Evolutionary conservation across 2,797 vertebrate species (phyloP).

Genomic region (Bovichtus diacanthus): DNA sequence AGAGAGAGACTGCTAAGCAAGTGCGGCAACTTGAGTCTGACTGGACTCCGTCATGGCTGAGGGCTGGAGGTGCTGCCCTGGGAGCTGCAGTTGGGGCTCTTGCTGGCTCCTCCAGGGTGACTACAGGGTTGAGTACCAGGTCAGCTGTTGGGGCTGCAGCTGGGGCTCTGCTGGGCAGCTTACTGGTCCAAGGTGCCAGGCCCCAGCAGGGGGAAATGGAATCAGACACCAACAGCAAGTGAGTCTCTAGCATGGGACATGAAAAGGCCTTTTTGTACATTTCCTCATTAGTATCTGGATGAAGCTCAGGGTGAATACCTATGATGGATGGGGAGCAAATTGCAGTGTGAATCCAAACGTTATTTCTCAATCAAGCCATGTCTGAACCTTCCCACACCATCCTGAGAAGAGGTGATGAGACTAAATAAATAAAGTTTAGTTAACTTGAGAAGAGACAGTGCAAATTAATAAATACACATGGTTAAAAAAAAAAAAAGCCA

Average conservation of each 20-base stretch:
- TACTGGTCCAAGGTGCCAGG: constrained; percentile 29
- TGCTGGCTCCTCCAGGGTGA: constrained; percentile 18
- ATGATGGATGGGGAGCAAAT: background rate
- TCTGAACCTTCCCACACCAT: background rate
- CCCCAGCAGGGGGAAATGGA: background rate
- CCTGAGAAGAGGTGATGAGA: background rate
- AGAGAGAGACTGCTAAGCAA: background rate
- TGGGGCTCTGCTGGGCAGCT: constrained; percentile 52
- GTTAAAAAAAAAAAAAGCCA: too few species aligned
- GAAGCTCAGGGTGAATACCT: background rate
- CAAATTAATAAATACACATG: too few species aligned
- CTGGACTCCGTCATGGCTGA: constrained; percentile 14
- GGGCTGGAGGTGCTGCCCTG: constrained; percentile 35
- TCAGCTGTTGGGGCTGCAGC: constrained; percentile 44
- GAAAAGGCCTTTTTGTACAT: background rate
- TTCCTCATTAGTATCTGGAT: background rate
- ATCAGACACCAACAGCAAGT: background rate
- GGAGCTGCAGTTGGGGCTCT: constrained; percentile 52
- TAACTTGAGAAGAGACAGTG: too few species aligned
- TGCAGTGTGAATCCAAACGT: background rate
- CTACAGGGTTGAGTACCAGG: constrained; percentile 15
- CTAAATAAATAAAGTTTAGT: background rate
- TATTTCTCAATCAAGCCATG: background rate
- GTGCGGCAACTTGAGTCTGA: background rate
- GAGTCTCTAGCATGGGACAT: background rate